Percentiles rank a stretch among this genome's conserved stretches.
Evolutionary conservation across 2,797 vertebrate genomes (phyloP).

Genomic region (Acanthis flammea): DNA sequence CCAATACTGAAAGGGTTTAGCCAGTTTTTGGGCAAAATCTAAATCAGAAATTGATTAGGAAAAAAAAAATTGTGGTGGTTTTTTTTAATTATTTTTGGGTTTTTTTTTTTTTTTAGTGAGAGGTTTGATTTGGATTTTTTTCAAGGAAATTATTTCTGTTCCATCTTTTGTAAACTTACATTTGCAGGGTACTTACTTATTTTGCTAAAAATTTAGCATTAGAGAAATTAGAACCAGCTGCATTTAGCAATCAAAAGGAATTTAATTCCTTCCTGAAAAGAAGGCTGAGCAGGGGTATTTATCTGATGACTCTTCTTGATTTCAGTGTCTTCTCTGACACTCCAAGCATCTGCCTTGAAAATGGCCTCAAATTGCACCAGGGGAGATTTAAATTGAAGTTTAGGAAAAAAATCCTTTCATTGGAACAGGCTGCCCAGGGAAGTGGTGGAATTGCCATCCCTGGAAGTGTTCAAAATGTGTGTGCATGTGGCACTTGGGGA

Average conservation of each 20-base stretch:
- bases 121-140: neutral
- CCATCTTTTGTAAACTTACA: neutral
- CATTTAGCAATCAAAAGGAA: conserved; percentile 13
- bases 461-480: rapidly evolving
- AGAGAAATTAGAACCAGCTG: conserved; percentile 38
- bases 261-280: conserved; percentile 31
- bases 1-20: neutral
- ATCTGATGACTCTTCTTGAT: neutral
- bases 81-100: neutral
- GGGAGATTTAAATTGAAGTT: neutral
- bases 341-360: neutral
- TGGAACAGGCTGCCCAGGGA: neutral
- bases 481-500: neutral
- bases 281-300: neutral
- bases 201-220: conserved; percentile 33
- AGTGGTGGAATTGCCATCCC: neutral
- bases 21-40: neutral
- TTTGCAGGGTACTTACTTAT: conserved; percentile 1
- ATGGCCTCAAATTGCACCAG: neutral
- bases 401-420: neutral
- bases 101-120: neutral
- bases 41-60: neutral
- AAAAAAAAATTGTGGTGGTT: neutral
- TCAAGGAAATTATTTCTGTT: conserved; percentile 41
- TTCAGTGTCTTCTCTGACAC: neutral